phyloP scores from a whole-genome alignment of 2,888 invertebrate genomes.

The Clusia tigrina region DNA sequence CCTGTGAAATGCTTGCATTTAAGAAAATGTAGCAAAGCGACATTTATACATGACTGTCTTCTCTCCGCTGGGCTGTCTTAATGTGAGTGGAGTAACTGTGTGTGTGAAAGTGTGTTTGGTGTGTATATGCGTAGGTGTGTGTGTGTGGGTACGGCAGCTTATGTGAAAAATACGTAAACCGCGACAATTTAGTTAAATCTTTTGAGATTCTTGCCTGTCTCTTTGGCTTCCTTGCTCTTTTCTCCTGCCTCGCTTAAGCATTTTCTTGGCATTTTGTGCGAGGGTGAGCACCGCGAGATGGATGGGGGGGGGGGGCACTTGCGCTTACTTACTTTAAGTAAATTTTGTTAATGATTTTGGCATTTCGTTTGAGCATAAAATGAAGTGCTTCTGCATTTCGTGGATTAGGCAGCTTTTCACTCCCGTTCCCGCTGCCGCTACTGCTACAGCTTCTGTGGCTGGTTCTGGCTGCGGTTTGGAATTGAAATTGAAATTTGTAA shows the following conservation, averaged over 20 bases:
- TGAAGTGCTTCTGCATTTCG: neutral
- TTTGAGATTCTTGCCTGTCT: slow-evolving; percentile 37
- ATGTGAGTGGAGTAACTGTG: no score
- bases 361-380: neutral
- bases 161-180: slow-evolving; percentile 10
- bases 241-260: neutral
- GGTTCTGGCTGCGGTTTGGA: neutral
- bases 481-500: neutral
- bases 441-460: no score
- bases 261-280: slow-evolving; percentile 4
- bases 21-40: neutral
- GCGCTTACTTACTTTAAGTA: neutral
- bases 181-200: slow-evolving; percentile 40
- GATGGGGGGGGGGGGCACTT: neutral
- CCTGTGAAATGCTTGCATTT: slow-evolving; percentile 9
- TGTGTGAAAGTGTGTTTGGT: no score
- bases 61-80: no score
- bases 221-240: slow-evolving; percentile 15
- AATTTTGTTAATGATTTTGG: slow-evolving; percentile 8
- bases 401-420: neutral
- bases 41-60: no score
- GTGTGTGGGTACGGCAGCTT: slow-evolving; percentile 9
- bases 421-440: neutral
- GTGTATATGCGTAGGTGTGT: slow-evolving; percentile 9
- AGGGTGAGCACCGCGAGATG: slow-evolving; percentile 22